Percentiles rank a stretch among this genome's conserved stretches.
phyloP scores from a whole-genome alignment of 2,113 vertebrate species.

The Tachysurus vachellii region DNA sequence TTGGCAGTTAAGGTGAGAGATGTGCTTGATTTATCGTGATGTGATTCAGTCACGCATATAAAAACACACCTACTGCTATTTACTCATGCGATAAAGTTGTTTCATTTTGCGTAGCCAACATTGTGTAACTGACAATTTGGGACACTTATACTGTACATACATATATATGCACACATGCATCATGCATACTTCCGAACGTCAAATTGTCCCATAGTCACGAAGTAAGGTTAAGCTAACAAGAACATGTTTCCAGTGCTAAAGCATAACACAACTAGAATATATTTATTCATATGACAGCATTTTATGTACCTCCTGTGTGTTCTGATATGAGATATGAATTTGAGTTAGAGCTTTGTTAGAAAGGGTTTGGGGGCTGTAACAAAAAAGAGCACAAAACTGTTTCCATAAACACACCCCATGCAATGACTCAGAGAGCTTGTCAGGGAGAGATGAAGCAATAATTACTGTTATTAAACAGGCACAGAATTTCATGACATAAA shows the following conservation, averaged over 20 bases:
- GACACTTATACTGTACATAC: neutral
- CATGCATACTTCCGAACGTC: neutral
- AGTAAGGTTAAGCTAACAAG: conserved; percentile 17
- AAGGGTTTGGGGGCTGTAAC: neutral
- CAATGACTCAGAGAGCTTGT: neutral
- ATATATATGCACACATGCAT: neutral
- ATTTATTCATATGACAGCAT: neutral
- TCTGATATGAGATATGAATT: neutral
- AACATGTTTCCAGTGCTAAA: neutral
- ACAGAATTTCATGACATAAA: neutral
- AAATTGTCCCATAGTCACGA: neutral
- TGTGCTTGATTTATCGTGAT: neutral
- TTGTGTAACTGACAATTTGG: neutral
- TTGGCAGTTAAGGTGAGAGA: too few relatives aligned
- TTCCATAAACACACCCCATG: neutral
- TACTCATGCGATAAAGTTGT: neutral
- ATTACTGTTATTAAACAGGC: conserved; percentile 23
- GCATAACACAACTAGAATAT: neutral
- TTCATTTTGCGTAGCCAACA: neutral
- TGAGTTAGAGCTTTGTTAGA: neutral
- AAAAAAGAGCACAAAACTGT: neutral
- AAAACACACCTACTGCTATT: neutral
- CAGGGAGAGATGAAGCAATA: conserved; percentile 1
- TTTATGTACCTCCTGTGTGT: neutral
- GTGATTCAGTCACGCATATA: neutral